Evolutionary conservation across 2,888 invertebrate species (phyloP).

Genomic region (Ypsolopha sequella): DNA sequence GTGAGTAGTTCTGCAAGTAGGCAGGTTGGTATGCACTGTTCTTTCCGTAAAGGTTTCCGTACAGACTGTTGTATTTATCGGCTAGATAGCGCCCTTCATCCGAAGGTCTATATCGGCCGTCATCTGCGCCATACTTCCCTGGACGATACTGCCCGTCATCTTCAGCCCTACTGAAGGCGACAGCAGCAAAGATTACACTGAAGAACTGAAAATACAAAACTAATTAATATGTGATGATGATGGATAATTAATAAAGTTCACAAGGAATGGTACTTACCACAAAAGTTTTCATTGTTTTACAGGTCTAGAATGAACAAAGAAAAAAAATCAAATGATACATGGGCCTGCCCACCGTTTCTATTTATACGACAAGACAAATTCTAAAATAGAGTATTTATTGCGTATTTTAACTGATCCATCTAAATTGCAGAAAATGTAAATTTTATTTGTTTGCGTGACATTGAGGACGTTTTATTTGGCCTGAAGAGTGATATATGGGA

Average conservation of each 20-base stretch:
- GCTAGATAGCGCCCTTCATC: conserved; percentile 26
- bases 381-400: conserved; percentile 57
- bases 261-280: conserved; percentile 31
- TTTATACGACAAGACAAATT: conserved; percentile 49
- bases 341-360: conserved; percentile 29
- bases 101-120: conserved; percentile 35
- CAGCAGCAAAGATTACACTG: conserved; percentile 23
- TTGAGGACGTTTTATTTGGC: conserved; percentile 46
- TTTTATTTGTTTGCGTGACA: conserved; percentile 51
- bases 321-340: conserved; percentile 41
- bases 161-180: conserved; percentile 30
- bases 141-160: conserved; percentile 62
- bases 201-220: conserved; percentile 20
- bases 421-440: conserved; percentile 54
- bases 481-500: conserved; percentile 38
- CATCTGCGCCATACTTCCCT: conserved; percentile 31
- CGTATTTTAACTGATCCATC: conserved; percentile 33
- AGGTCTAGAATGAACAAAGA: conserved; percentile 20
- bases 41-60: too few relatives aligned
- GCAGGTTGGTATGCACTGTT: neutral
- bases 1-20: too few relatives aligned
- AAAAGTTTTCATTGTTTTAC: conserved; percentile 40
- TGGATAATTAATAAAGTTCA: conserved; percentile 2
- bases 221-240: neutral
- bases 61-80: neutral